Conservation (phyloP, 2,113 vertebrate genomes). For the Callopanchax toddi region DNA sequence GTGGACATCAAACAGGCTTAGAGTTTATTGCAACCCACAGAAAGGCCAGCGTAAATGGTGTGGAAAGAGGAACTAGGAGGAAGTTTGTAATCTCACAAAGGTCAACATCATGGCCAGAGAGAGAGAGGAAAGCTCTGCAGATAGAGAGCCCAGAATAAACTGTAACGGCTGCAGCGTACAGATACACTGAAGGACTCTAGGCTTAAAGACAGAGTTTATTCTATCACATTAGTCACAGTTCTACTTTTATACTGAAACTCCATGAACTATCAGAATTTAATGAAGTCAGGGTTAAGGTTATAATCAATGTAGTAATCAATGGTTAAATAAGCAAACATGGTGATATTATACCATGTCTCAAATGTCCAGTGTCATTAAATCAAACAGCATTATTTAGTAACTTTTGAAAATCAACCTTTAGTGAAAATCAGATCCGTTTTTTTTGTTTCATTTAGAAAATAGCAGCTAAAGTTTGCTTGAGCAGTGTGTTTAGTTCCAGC, state of each 20-base stretch:
- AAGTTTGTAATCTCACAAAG: conserved; percentile 34
- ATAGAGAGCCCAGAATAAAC: not conserved
- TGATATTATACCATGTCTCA: not conserved
- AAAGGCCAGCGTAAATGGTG: conserved; percentile 18
- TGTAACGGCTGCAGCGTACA: conserved; percentile 2
- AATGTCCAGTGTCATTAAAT: not conserved
- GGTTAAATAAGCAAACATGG: not conserved
- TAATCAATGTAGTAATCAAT: not conserved
- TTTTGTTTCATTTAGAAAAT: too few relatives aligned
- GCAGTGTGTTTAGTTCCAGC: too few relatives aligned
- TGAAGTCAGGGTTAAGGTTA: too few relatives aligned
- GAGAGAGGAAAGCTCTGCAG: conserved; percentile 12
- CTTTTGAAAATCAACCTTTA: too few relatives aligned
- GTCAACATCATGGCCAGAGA: conserved; percentile 19
- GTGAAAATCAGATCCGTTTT: too few relatives aligned
- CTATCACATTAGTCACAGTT: too few relatives aligned
- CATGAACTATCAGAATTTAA: too few relatives aligned
- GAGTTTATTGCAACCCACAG: conserved; percentile 22
- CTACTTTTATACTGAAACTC: too few relatives aligned
- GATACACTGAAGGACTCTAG: not conserved
- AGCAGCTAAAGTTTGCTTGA: too few relatives aligned
- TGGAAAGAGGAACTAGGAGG: conserved; percentile 17
- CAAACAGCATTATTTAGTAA: too few relatives aligned
- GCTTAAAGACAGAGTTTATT: too few relatives aligned
- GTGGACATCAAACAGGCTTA: not conserved